Percentiles rank a stretch among this genome's conserved stretches.
phyloP scores from a whole-genome alignment of 2,797 vertebrate genomes.

The Enteromius radiatus region DNA sequence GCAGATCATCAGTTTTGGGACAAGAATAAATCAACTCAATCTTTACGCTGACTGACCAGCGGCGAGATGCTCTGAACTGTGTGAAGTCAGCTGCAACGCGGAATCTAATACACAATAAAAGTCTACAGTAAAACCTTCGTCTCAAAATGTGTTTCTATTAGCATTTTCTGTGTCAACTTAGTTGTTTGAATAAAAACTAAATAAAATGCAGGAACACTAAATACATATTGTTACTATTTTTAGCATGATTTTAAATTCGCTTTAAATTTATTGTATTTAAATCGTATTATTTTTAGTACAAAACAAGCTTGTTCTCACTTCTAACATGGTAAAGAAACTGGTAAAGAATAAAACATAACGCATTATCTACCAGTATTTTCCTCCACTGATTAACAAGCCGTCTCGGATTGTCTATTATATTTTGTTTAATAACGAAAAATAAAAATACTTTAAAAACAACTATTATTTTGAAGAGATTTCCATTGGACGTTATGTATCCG shows the following conservation, averaged over 20 bases:
- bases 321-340: neutral
- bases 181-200: neutral
- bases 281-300: neutral
- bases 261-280: neutral
- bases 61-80: neutral
- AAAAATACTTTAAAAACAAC: neutral
- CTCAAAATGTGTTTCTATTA: neutral
- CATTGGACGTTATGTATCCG: neutral
- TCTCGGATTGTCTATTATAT: neutral
- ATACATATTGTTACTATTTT: neutral
- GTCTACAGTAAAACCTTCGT: neutral
- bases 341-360: neutral
- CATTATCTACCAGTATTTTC: neutral
- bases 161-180: neutral
- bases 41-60: neutral
- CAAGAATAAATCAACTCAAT: neutral
- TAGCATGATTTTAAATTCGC: neutral
- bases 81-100: neutral
- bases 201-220: neutral
- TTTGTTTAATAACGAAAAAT: neutral
- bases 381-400: neutral
- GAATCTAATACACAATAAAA: neutral
- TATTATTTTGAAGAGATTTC: slow-evolving; percentile 6
- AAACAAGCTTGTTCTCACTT: neutral
- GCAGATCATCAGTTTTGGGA: neutral